These are phyloP conservation scores for Zaprionus nigranus DNA, from an alignment of 1,140 invertebrate species.

Conservation along the genomic window DNA sequence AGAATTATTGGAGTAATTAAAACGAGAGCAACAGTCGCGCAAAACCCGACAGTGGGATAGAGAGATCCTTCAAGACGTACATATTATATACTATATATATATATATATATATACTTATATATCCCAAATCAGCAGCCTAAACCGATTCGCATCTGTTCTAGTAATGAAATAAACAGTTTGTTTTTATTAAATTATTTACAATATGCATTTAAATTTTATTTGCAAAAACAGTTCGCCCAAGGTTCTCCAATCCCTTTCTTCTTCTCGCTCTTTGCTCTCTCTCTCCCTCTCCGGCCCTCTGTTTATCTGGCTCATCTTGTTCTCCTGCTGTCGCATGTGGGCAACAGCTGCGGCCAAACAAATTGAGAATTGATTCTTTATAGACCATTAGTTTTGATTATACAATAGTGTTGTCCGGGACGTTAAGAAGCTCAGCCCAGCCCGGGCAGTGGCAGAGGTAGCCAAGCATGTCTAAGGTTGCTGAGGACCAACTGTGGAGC, in stretches of 20 bases:
- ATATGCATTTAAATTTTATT: slow-evolving; percentile 79
- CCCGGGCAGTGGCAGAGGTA: not conserved
- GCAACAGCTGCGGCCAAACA: slow-evolving; percentile 78
- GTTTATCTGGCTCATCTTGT: slow-evolving; percentile 13
- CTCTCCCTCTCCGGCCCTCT: not conserved
- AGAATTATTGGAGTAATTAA: no score
- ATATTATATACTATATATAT: no score
- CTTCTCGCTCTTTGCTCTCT: not conserved
- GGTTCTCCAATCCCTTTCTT: slow-evolving; percentile 13
- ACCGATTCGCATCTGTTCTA: not conserved
- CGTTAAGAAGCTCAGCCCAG: slow-evolving; percentile 18
- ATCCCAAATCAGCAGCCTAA: slow-evolving; percentile 49
- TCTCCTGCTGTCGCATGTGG: slow-evolving; percentile 47
- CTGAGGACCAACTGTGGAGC: slow-evolving; percentile 33
- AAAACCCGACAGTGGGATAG: no score
- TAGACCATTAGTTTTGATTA: slow-evolving; percentile 84
- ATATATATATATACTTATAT: no score
- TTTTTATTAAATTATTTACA: slow-evolving; percentile 61
- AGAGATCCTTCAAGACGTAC: no score
- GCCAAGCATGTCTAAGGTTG: slow-evolving; percentile 9
- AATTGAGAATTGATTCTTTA: slow-evolving; percentile 84
- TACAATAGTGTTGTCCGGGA: slow-evolving; percentile 66
- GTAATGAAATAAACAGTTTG: slow-evolving; percentile 11
- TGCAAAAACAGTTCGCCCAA: slow-evolving; percentile 23
- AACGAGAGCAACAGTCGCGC: no score